Percentiles rank a stretch among this genome's conserved stretches.
These are phyloP conservation scores for Myotis davidii DNA, from an alignment of 2,113 vertebrate genomes.

Conservation along the genomic window DNA sequence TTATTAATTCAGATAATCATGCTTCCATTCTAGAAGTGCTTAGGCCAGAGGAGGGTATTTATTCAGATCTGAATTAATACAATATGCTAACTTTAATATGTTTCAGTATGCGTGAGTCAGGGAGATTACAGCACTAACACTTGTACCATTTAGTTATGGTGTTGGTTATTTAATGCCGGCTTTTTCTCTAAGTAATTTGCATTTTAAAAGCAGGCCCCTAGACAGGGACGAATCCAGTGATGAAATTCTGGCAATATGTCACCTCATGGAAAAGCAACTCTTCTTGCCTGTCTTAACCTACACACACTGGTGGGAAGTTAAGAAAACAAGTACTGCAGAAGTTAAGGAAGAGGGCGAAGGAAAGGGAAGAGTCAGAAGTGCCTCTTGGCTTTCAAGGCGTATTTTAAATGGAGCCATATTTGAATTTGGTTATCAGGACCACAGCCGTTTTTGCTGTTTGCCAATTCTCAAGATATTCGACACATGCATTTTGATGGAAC, in stretches of 20 bases:
- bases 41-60: not conserved
- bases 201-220: slow-evolving; percentile 30
- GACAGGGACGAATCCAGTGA: not conserved
- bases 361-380: not conserved
- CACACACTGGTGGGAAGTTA: not conserved
- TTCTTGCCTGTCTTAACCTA: not conserved
- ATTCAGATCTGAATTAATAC: not conserved
- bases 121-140: not conserved
- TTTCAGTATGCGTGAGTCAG: not conserved
- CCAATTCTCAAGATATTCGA: slow-evolving; percentile 90
- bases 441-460: slow-evolving; percentile 90
- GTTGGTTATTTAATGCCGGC: not conserved
- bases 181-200: not conserved
- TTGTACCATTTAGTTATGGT: not conserved
- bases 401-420: not conserved
- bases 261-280: not conserved
- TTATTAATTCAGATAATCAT: not conserved
- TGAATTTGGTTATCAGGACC: slow-evolving; percentile 86
- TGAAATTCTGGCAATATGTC: not conserved
- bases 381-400: not conserved
- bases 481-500: slow-evolving; percentile 89
- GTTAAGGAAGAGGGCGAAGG: not conserved
- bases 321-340: not conserved
- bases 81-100: not conserved
- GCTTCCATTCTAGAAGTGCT: not conserved